These are phyloP conservation scores for Sardinella longiceps DNA, from an alignment of 2,797 vertebrate genomes.

Conservation along the genomic window DNA sequence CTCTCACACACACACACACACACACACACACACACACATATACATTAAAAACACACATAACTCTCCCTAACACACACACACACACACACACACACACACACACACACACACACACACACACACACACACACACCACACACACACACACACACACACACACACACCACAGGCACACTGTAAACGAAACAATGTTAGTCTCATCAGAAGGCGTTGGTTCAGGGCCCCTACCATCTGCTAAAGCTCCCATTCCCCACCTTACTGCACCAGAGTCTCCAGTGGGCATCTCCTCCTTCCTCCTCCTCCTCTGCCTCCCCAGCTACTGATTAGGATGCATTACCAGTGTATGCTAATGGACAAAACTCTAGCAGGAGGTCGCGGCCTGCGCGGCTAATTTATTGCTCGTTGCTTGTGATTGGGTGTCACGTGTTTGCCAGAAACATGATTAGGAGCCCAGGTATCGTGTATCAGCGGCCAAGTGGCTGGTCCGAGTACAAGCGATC, in stretches of 20 bases:
- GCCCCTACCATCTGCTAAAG: neutral
- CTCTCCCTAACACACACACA: slow-evolving; percentile 24
- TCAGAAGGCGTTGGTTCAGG: slow-evolving; percentile 1
- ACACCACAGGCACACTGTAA: neutral
- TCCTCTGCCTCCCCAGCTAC: slow-evolving; percentile 12
- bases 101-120: slow-evolving; percentile 1
- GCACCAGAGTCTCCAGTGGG: neutral
- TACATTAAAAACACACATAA: no score
- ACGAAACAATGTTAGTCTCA: neutral
- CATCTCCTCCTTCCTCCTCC: slow-evolving; percentile 45
- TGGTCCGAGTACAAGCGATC: slow-evolving; percentile 19
- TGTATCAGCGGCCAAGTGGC: slow-evolving; percentile 8
- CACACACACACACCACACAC: neutral
- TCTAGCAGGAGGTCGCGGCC: slow-evolving; percentile 60
- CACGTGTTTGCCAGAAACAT: slow-evolving; percentile 53
- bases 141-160: neutral
- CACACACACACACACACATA: slow-evolving; percentile 38
- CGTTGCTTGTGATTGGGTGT: slow-evolving; percentile 55
- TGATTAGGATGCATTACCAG: slow-evolving; percentile 75
- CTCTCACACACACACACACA: neutral
- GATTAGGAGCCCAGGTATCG: slow-evolving; percentile 46
- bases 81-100: slow-evolving; percentile 14
- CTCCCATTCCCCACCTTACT: neutral
- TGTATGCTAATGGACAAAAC: slow-evolving; percentile 64
- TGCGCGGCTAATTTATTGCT: slow-evolving; percentile 56